phyloP scores from a whole-genome alignment of 2,888 invertebrate species.

The Hemithea aestivaria region DNA sequence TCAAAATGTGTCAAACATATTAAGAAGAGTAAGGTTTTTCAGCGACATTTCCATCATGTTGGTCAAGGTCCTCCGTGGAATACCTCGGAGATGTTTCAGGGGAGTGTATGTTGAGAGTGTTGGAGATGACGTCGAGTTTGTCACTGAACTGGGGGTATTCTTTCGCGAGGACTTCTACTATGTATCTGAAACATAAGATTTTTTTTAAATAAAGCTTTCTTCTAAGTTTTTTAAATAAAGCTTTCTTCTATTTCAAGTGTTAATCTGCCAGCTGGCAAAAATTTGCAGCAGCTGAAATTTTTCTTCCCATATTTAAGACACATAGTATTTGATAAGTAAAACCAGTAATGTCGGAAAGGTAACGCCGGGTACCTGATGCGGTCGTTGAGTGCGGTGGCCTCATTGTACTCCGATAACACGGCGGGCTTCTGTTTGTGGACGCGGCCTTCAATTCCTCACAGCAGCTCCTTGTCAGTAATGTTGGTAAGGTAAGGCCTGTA shows the following conservation, averaged over 20 bases:
- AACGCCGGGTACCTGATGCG: constrained; percentile 71
- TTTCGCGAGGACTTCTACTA: constrained; percentile 76
- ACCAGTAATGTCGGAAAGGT: too few species aligned
- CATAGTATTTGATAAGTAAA: too few species aligned
- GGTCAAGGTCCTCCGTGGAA: too few species aligned
- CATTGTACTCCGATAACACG: constrained; percentile 76
- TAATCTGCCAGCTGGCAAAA: too few species aligned
- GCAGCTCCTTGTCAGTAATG: too few species aligned
- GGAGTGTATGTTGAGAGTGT: constrained; percentile 69
- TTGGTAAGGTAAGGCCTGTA: too few species aligned
- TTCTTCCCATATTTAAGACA: too few species aligned
- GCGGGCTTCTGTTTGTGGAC: constrained; percentile 63
- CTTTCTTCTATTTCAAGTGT: too few species aligned
- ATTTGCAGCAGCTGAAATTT: too few species aligned
- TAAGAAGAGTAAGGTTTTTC: constrained; percentile 47
- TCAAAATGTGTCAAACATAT: not conserved
- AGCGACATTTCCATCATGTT: constrained; percentile 34
- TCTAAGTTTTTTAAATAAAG: too few species aligned
- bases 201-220: too few species aligned
- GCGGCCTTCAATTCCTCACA: too few species aligned
- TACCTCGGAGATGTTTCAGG: constrained; percentile 47
- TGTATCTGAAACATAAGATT: constrained; percentile 34
- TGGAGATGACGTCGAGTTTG: constrained; percentile 54
- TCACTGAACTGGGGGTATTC: constrained; percentile 81
- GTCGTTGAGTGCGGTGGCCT: constrained; percentile 78